phyloP scores from a whole-genome alignment of 2,888 invertebrate species.

The Cephus rjabovi region DNA sequence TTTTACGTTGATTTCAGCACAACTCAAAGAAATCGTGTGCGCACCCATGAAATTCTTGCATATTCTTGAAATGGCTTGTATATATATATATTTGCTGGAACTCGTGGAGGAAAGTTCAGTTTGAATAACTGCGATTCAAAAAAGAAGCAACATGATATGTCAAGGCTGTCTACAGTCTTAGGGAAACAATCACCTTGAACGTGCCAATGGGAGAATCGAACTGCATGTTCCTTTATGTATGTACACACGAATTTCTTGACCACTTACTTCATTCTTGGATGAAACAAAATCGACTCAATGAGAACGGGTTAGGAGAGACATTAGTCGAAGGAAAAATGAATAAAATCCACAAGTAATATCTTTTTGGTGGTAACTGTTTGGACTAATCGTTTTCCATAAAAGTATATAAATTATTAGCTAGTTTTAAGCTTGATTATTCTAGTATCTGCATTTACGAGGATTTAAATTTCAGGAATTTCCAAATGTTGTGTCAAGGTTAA shows the following conservation, averaged over 20 bases:
- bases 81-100: background rate
- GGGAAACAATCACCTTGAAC: background rate
- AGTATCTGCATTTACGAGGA: background rate
- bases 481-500: background rate
- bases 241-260: background rate
- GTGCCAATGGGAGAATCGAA: background rate
- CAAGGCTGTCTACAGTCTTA: background rate
- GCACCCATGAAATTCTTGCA: background rate
- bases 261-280: background rate
- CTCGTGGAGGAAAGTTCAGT: background rate
- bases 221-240: background rate
- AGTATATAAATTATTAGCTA: background rate
- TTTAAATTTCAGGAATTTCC: background rate
- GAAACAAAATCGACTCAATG: background rate
- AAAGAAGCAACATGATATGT: background rate
- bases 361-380: background rate
- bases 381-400: background rate
- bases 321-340: background rate
- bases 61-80: background rate
- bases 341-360: background rate
- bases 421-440: background rate
- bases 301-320: background rate
- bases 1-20: background rate
- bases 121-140: background rate
- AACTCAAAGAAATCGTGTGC: background rate